Percentiles rank a stretch among this genome's conserved stretches.
Conservation (phyloP, 2,888 invertebrate genomes). For the Meliscaeva auricollis region DNA sequence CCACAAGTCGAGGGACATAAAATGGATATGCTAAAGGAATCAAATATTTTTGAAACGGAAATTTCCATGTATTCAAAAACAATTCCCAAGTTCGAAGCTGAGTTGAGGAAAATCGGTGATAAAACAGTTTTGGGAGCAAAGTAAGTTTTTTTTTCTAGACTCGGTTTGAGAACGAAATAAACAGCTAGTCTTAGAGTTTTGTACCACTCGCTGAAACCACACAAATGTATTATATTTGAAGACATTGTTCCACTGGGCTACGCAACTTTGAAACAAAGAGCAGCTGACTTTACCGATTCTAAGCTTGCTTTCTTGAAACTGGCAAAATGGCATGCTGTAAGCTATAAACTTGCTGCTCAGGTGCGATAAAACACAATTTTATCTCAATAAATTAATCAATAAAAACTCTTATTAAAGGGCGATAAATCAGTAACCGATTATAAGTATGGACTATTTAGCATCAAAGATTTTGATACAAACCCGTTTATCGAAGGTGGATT, state of each 20-base stretch:
- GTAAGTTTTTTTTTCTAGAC: not conserved
- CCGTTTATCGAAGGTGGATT: conserved; percentile 58
- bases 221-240: conserved; percentile 67
- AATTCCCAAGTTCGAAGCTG: conserved; percentile 50
- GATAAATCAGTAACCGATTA: conserved; percentile 23
- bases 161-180: not conserved
- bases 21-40: conserved; percentile 37
- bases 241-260: conserved; percentile 43
- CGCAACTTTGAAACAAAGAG: conserved; percentile 16
- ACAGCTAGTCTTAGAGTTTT: conserved; percentile 13
- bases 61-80: conserved; percentile 48
- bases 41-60: conserved; percentile 54
- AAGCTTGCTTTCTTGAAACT: conserved; percentile 73
- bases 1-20: conserved; percentile 39
- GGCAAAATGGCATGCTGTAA: conserved; percentile 79
- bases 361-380: not conserved
- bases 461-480: not conserved
- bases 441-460: not conserved
- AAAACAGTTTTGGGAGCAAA: conserved; percentile 32
- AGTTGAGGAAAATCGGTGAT: conserved; percentile 45
- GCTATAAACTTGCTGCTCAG: conserved; percentile 67
- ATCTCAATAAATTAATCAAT: not conserved
- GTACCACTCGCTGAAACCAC: conserved; percentile 51
- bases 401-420: conserved; percentile 10
- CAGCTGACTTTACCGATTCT: conserved; percentile 55